Evolutionary conservation across 2,113 vertebrate genomes (phyloP), one percentile per base, ranked within the genome.

Genomic region (Osmerus mordax): DNA sequence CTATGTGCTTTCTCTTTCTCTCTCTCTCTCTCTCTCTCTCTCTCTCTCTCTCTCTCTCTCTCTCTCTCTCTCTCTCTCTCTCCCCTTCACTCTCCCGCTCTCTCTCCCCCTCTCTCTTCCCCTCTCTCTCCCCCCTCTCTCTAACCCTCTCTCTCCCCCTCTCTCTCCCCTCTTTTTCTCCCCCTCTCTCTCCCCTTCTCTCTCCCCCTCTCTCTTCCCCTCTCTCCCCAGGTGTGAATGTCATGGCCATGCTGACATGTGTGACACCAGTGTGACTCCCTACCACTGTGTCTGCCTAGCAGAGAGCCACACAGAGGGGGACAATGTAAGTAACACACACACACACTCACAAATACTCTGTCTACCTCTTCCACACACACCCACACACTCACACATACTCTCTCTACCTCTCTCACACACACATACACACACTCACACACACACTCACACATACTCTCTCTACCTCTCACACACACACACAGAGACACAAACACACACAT

Each of bases 221-320:
- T 29, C n/a, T 73, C 12, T 87, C 78, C 80, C 64, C 84, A 98
- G 96, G 78, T 97, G 96, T 77, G 92, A 95, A 80, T 98, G 96
- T 87, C 86, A 94, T 0, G 94, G 97, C 68, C 95, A 97, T 14
- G 94, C 96, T 9, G 86, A 92, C 79, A 75, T 72, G 23, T 98
- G 96, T 18, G 91, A 98, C 51, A 90, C 87, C 21, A 78, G 67
- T 51, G 56, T 86, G 71, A 89, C 76, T 4, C 94, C 93, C 0
- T 98, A 96, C 73, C 88, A 78, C 63, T 98, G 97, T 21, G 62
- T 92, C 41, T 99, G 95, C 29, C 53, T 93, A 41, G 84, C 81
- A 62, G 92, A 94, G 75, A 96, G 94, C 81, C 91, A 94, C 86
- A 94, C 95, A 5, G 85, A 92, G 71, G 96, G 96, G 82, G 84